phyloP scores from a whole-genome alignment of 2,797 vertebrate genomes.

The Gila robusta region DNA sequence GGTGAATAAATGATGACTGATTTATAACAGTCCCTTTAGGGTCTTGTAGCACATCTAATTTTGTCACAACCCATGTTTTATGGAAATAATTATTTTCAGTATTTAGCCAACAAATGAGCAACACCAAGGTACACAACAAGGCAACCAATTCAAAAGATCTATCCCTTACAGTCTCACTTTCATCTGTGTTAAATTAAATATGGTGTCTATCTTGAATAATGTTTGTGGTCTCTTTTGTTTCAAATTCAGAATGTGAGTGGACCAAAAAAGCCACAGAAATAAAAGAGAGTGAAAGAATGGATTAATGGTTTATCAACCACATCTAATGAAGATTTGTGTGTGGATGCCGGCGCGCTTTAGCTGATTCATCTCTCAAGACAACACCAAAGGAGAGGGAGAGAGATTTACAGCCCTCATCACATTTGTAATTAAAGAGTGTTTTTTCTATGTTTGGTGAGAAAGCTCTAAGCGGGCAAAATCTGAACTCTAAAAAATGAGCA shows the following conservation, averaged over 20 bases:
- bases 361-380: slow-evolving; percentile 75
- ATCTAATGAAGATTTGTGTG: slow-evolving; percentile 80
- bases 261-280: slow-evolving; percentile 68
- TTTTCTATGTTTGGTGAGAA: slow-evolving; percentile 55
- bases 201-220: background rate
- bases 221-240: slow-evolving; percentile 64
- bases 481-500: slow-evolving; percentile 43
- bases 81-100: background rate
- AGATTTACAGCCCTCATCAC: slow-evolving; percentile 67
- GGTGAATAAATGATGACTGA: background rate
- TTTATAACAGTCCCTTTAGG: background rate
- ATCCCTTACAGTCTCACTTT: background rate
- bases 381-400: slow-evolving; percentile 60
- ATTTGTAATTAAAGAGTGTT: slow-evolving; percentile 69
- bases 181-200: slow-evolving; percentile 6
- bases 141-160: background rate
- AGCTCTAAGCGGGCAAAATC: slow-evolving; percentile 50
- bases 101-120: slow-evolving; percentile 1
- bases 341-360: slow-evolving; percentile 69
- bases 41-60: background rate
- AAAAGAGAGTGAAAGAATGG: slow-evolving; percentile 72
- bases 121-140: background rate
- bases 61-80: background rate
- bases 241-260: slow-evolving; percentile 65
- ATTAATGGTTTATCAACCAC: slow-evolving; percentile 79